Base-by-base conservation (phyloP, 2,113 vertebrate species). In the Colossoma macropomum region DNA sequence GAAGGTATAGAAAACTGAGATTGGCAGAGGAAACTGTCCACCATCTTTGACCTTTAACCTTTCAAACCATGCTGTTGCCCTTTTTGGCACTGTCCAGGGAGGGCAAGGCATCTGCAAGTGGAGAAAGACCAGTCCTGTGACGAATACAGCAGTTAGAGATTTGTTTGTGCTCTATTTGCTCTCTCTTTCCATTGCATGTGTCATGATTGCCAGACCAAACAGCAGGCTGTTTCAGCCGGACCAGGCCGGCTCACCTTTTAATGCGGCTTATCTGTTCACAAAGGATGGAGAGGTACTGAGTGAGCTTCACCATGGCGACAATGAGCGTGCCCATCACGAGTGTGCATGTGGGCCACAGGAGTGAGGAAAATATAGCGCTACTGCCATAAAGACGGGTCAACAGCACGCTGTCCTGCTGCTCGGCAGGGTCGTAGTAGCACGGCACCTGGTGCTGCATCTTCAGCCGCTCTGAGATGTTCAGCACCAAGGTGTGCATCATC, bases 221-320 rank as follows among this genome's bases (percentile, higher is more conserved):
- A 34, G 21, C 52, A 23, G 52, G 65, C 48, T 9, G 23, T 25
- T 27, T 34, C 21, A 59, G 38, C 50, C 60, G 52, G n/a, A 16
- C 3, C 28, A 38, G 27, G 27, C 68, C 48, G 27, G 59, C 92
- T 95, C 95, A 98, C 95, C 94, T 96, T 87, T 94, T 96, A 87
- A 97, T 95, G 90, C 93, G 92, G 54, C 94, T 95, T 81, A 96
- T 93, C 66, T 95, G 94, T 63, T 98, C 96, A 3, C 95, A 97
- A 88, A 97, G 94, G 72, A 97, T 91, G 59, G 97, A 98, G 77
- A 99, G 94, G 89, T 97, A 97, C n/a, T 98, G 97, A 71, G 96
- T 99, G 88, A 98, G 94, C 89, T 98, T 99, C 62, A 99, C 97
- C 97, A 99, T 95, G 17, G 95, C 96, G 0, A 99, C 93, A 11